Evolutionary conservation across 2,797 vertebrate genomes (phyloP), one percentile per base, ranked within the genome.

Genomic region (Salarias fasciatus): DNA sequence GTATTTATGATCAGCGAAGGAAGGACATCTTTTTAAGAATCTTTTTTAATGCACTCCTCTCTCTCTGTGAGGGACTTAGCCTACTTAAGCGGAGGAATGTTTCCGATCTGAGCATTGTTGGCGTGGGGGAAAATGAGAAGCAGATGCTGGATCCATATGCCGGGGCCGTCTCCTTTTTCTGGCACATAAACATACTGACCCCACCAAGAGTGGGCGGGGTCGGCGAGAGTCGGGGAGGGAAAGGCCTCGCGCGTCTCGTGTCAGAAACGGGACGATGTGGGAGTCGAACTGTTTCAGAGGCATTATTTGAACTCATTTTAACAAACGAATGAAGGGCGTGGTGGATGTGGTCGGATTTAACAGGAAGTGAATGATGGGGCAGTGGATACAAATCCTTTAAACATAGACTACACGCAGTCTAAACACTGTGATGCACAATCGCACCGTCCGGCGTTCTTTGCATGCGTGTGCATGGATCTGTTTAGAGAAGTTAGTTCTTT

Each of bases 81-180:
- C 66, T 55, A 55, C 76, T 79, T 72, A 71, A 81, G 77, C 1
- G 1, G 60, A 86, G 80, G 88, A 89, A 89, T 87, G 86, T 87
- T 90, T 88, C 84, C 69, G 72, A 86, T 88, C 58, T 56, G 77
- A 84, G 80, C 53, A 61, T 83, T 85, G 83, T 83, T 83, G 80
- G 77, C 67, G 47, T 55, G 56, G 59, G 33, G 62, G 82, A 58
- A 79, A 87, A 91, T 86, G 66, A 87, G 86, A 88, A 93, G 67
- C 92, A 93, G 89, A 93, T 93, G 90, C 83, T 82, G 53, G 57
- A 79, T 86, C 56, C 75, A 80, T 80, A 81, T 79, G 75, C 77
- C 50, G 60, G 50, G 62, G 43, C 66, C 44, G 63, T 59, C 57
- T 81, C 73, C 51, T 63, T 66, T 80, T 70, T 73, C 72, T 83